Evolutionary conservation across 1,140 invertebrate genomes (phyloP), one percentile per base, ranked within the genome.

Genomic region (Cydia splendana): DNA sequence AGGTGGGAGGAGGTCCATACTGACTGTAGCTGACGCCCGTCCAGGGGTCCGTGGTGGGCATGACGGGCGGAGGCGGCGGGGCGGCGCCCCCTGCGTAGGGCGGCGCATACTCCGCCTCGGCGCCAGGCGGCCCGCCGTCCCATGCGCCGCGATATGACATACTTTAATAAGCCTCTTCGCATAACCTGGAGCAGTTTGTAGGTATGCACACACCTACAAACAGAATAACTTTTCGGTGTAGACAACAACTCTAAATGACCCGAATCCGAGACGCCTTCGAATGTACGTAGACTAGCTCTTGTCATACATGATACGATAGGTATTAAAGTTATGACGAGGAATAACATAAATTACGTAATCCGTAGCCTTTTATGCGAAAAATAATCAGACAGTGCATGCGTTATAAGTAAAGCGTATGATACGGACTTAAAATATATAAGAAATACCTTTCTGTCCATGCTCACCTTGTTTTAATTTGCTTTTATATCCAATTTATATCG

Each of bases 201-300:
- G 93, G 92, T 93, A 91, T 89, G 92, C 89, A 89, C 89, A 93
- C 93, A 93, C 93, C 93, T 94, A 94, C 92, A 93, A 93, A 93
- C 90, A 94, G 91, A 93, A 94, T 79, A 93, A 94, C 93, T 94
- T 94, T 91, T 90, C 84, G 93, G 92, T 94, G 93, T 94, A 94
- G 91, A 90, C 85, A 92, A 87, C 91, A 90, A 88, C 82, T 92
- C 90, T 89, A 87, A 81, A 80, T 82, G 88, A 85, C 75, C 82
- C 84, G 80, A 82, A 86, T 80, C 84, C 83, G 80, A 85, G 85
- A 85, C 84, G 78, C 76, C 84, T 82, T 87, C 86, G 84, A 71
- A 71, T 71, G 30, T 71, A 71, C 34, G 34, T 38, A 34, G 65
- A 71, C 30, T 71, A 71, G 30, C 15, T 71, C 67, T 71, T 71